Conservation (phyloP, 2,797 vertebrate species). For the Pitangus sulphuratus region DNA sequence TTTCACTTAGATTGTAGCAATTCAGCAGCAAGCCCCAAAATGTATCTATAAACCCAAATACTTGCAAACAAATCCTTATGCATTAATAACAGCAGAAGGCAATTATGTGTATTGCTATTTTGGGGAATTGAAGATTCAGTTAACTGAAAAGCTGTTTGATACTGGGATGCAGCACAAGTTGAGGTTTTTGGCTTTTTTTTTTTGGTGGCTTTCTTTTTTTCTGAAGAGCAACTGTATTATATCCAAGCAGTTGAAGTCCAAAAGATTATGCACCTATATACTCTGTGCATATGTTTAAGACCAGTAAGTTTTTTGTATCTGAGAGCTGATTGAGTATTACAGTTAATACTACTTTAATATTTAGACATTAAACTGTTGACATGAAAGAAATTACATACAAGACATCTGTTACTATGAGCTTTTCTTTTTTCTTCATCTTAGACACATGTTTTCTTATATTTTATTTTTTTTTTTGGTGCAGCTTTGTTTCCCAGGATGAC, state of each 20-base stretch:
- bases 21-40: not conserved
- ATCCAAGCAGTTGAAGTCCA: not conserved
- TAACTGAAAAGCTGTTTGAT: not conserved
- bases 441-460: no score
- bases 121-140: not conserved
- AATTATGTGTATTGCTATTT: slow-evolving; percentile 9
- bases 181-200: no score
- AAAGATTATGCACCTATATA: not conserved
- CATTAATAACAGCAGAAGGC: slow-evolving; percentile 40
- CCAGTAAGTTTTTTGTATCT: not conserved
- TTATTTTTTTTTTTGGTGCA: not conserved
- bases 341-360: not conserved
- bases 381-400: rapidly evolving
- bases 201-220: not conserved
- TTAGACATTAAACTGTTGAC: not conserved
- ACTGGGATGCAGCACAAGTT: not conserved
- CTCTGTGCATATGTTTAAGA: not conserved
- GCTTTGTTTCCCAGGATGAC: not conserved
- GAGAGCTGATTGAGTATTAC: not conserved
- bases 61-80: not conserved
- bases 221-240: not conserved
- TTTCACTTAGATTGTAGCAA: not conserved
- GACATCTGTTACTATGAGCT: not conserved
- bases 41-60: not conserved
- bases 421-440: not conserved